These are phyloP conservation scores for Loripinus fragilis DNA, from an alignment of 2,888 invertebrate species.

Conservation along the genomic window DNA sequence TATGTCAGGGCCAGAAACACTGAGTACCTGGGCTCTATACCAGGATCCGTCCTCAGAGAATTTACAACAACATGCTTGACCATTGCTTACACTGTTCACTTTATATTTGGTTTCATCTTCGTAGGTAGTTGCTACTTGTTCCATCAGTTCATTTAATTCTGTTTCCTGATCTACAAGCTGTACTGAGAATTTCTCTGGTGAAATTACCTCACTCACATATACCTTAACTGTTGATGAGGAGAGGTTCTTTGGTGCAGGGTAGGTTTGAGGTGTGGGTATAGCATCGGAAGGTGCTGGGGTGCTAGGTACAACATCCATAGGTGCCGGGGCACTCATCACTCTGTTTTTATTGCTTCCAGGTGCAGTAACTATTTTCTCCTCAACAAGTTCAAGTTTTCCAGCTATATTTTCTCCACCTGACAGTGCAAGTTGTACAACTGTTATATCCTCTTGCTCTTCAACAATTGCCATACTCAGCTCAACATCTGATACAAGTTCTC, in stretches of 20 bases:
- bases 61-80: slow-evolving; percentile 68
- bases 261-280: background rate
- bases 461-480: slow-evolving; percentile 40
- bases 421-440: slow-evolving; percentile 39
- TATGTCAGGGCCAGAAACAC: slow-evolving; percentile 38
- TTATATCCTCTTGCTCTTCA: slow-evolving; percentile 37
- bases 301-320: background rate
- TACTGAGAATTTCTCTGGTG: slow-evolving; percentile 72
- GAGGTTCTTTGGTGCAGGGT: slow-evolving; percentile 21
- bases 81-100: slow-evolving; percentile 35
- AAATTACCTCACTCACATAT: slow-evolving; percentile 69
- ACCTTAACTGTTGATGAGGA: slow-evolving; percentile 31
- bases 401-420: slow-evolving; percentile 37
- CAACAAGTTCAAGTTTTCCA: slow-evolving; percentile 45
- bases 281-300: background rate
- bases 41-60: slow-evolving; percentile 73
- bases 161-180: slow-evolving; percentile 60
- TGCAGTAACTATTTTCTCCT: background rate
- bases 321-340: no score
- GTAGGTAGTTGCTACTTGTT: slow-evolving; percentile 44
- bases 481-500: slow-evolving; percentile 51
- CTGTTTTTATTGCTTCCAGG: no score
- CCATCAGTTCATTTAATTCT: slow-evolving; percentile 56
- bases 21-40: slow-evolving; percentile 73
- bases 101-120: slow-evolving; percentile 16